Evolutionary conservation across 2,113 vertebrate species (phyloP).

Genomic region (Hemiscyllium ocellatum): DNA sequence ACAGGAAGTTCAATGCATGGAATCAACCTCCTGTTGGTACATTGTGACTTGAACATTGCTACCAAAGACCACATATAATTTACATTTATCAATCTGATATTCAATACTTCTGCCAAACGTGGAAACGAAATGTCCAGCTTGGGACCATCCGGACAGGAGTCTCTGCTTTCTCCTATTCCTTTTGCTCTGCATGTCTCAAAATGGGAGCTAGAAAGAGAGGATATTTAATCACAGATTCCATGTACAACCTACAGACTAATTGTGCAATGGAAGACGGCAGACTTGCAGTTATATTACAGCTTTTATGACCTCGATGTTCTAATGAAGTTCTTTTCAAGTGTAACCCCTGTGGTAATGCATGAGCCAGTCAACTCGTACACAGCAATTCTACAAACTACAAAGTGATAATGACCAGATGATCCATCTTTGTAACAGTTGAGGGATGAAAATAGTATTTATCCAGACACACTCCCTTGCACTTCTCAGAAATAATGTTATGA

Average conservation of each 20-base stretch:
- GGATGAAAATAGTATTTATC: background rate
- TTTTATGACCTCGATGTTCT: background rate
- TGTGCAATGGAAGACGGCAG: background rate
- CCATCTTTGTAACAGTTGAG: too few relatives aligned
- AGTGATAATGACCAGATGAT: background rate
- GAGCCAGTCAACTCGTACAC: background rate
- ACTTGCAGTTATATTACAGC: background rate
- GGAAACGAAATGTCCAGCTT: background rate
- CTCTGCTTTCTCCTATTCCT: background rate
- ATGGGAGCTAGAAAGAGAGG: background rate
- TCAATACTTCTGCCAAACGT: background rate
- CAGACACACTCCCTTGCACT: background rate
- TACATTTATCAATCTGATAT: background rate
- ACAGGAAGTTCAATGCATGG: background rate
- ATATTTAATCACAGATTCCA: background rate
- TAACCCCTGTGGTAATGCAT: background rate
- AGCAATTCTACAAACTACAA: background rate
- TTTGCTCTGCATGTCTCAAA: background rate
- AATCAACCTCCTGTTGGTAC: background rate
- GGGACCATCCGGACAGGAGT: background rate
- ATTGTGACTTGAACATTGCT: background rate
- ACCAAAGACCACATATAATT: background rate
- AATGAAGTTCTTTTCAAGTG: background rate
- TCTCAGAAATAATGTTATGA: background rate
- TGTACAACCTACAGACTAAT: background rate